Conservation (phyloP, 1,140 invertebrate species). For the Micrasema longulum region DNA sequence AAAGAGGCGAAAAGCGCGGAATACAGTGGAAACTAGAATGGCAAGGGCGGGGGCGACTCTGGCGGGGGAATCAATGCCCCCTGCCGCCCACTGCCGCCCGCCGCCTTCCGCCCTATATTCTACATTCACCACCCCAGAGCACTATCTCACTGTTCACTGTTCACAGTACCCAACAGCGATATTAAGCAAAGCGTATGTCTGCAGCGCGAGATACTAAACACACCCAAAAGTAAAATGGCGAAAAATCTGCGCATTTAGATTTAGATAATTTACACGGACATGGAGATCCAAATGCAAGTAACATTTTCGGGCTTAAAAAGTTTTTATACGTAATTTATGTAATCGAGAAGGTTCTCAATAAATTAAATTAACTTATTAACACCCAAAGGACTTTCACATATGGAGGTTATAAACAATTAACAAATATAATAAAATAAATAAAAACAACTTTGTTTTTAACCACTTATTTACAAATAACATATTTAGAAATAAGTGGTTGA, state of each 20-base stretch:
- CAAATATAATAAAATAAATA: no score
- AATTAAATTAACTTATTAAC: no score
- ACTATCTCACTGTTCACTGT: conserved; percentile 21
- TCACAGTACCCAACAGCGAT: conserved; percentile 23
- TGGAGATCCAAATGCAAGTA: no score
- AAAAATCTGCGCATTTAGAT: neutral
- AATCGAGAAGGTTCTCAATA: no score
- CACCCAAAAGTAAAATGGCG: conserved; percentile 37
- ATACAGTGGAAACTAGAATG: conserved; percentile 33
- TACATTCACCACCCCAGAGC: conserved; percentile 17
- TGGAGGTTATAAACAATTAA: no score
- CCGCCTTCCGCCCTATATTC: conserved; percentile 36
- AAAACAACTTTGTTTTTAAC: no score
- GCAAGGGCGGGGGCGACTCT: conserved; percentile 12
- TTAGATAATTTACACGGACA: no score
- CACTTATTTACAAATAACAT: no score
- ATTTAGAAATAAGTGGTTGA: no score
- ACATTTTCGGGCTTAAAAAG: no score
- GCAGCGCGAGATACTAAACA: conserved; percentile 20
- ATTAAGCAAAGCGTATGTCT: conserved; percentile 34
- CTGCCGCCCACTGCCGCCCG: conserved; percentile 23
- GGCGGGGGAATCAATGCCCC: conserved; percentile 42
- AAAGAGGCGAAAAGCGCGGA: conserved; percentile 26
- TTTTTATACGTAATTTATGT: no score
- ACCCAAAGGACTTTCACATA: no score